Evolutionary conservation across 2,888 invertebrate genomes (phyloP), one percentile per base, ranked within the genome.

Genomic region (Drosophila macrospina): DNA sequence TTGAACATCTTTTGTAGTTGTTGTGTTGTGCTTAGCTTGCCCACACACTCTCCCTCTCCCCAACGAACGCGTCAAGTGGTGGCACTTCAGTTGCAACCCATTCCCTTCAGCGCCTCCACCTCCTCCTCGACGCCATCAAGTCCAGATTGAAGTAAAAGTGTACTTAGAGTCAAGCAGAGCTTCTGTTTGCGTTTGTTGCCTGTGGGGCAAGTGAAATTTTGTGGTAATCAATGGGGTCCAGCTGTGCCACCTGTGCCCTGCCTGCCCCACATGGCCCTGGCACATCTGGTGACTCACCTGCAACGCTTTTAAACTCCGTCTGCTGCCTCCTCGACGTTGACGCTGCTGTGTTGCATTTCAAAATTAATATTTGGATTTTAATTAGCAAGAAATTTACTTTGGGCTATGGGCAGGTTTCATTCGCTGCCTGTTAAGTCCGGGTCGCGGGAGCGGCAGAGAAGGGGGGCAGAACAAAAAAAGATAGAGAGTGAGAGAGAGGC

Each of bases 311-410:
- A 28, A 7, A 28, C 28, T 28, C 28, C 7, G 6, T 8, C 63
- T 52, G 16, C 39, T 30, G 30, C 8, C 34, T 11, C 20, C 4
- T 20, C 11, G 39, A 24, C 34, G 59, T 51, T 50, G 64, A 34
- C 41, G 45, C 11, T 45, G 59, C 55, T 62, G 63, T 65, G 78
- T 65, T 86, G 85, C 85, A 81, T 81, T 84, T 84, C 77, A 81
- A 85, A 85, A 80, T 84, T 84, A 87, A 87, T 84, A 84, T 84
- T 84, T 84, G 84, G 82, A 84, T 87, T 84, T 84, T 84, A 84
- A 84, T 84, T 84, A 84, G 85, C 84, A 85, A 68, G 80, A 83
- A 83, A 83, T 86, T 83, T 83, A 78, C 83, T 80, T 83, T 83
- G 81, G 86, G 78, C 67, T 61, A 78, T 83, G 84, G 84, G 68